These are phyloP conservation scores for Habrosyne pyritoides DNA, from an alignment of 2,888 invertebrate genomes.

Conservation along the genomic window DNA sequence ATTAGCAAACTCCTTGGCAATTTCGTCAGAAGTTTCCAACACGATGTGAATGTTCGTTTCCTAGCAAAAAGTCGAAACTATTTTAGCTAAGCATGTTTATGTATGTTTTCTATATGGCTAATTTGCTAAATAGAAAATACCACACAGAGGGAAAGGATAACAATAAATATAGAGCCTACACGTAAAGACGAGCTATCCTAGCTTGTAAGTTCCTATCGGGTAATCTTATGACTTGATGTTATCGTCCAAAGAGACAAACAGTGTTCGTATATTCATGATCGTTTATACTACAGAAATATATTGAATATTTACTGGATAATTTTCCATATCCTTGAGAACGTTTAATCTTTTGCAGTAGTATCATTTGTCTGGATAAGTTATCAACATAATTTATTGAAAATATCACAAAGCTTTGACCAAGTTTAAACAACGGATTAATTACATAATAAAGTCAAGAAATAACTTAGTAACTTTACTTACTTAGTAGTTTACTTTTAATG, in stretches of 20 bases:
- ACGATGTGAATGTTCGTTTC: slow-evolving; percentile 40
- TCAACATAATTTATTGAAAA: neutral
- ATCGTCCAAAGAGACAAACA: slow-evolving; percentile 50
- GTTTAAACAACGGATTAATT: neutral
- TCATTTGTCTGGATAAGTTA: too few relatives aligned
- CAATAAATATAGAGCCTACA: slow-evolving; percentile 47
- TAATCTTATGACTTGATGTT: slow-evolving; percentile 47
- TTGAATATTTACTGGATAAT: neutral
- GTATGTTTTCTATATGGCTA: slow-evolving; percentile 17
- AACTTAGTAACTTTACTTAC: too few relatives aligned
- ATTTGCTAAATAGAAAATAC: slow-evolving; percentile 43
- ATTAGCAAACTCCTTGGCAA: slow-evolving; percentile 53
- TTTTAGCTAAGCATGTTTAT: slow-evolving; percentile 34
- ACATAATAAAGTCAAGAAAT: too few relatives aligned
- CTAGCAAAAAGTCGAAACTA: slow-evolving; percentile 40
- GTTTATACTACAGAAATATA: slow-evolving; percentile 17
- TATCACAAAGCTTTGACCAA: neutral
- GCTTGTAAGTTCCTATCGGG: slow-evolving; percentile 52
- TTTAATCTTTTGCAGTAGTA: too few relatives aligned
- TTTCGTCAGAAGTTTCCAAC: slow-evolving; percentile 59
- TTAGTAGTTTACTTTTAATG: too few relatives aligned
- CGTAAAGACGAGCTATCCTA: slow-evolving; percentile 49
- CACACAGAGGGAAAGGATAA: slow-evolving; percentile 52
- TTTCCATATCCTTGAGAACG: too few relatives aligned
- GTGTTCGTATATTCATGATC: slow-evolving; percentile 41